phyloP scores from a whole-genome alignment of 2,113 vertebrate genomes.

The Cromileptes altivelis region DNA sequence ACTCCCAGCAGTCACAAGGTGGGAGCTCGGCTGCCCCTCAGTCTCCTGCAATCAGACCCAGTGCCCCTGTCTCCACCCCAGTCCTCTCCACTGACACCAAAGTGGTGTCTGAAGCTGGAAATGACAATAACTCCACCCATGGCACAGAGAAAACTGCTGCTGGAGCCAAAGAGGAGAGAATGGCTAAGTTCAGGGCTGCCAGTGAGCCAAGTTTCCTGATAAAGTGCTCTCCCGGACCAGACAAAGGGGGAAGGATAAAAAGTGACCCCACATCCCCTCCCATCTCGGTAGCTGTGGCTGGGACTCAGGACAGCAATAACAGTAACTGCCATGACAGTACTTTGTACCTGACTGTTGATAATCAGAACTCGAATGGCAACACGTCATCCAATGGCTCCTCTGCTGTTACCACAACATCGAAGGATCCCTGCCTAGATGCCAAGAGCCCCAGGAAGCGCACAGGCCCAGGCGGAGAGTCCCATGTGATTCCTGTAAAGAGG shows the following conservation, averaged over 20 bases:
- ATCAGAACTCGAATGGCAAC: conserved; percentile 88
- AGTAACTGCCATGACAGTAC: conserved; percentile 87
- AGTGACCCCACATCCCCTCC: conserved; percentile 83
- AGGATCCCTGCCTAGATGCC: conserved; percentile 87
- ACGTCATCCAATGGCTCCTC: conserved; percentile 85
- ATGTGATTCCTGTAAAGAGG: conserved; percentile 94
- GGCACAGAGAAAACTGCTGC: conserved; percentile 70
- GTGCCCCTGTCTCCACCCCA: conserved; percentile 66
- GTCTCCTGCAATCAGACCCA: conserved; percentile 83
- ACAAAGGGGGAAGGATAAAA: conserved; percentile 88
- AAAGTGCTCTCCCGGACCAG: conserved; percentile 85
- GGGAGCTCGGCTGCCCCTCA: conserved; percentile 86
- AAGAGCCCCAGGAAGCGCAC: conserved; percentile 92
- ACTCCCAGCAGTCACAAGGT: conserved; percentile 88
- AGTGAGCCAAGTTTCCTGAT: conserved; percentile 86
- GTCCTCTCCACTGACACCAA: conserved; percentile 86
- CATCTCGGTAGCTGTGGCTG: conserved; percentile 81
- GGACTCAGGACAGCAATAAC: conserved; percentile 89
- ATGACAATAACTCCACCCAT: conserved; percentile 80
- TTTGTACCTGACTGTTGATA: conserved; percentile 88
- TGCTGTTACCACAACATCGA: conserved; percentile 76
- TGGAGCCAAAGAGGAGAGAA: conserved; percentile 84
- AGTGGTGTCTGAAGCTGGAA: conserved; percentile 85
- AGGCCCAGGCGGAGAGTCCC: conserved; percentile 86
- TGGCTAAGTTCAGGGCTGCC: conserved; percentile 87